Conservation (phyloP, 1,140 invertebrate genomes). For the Drosophila navojoa region DNA sequence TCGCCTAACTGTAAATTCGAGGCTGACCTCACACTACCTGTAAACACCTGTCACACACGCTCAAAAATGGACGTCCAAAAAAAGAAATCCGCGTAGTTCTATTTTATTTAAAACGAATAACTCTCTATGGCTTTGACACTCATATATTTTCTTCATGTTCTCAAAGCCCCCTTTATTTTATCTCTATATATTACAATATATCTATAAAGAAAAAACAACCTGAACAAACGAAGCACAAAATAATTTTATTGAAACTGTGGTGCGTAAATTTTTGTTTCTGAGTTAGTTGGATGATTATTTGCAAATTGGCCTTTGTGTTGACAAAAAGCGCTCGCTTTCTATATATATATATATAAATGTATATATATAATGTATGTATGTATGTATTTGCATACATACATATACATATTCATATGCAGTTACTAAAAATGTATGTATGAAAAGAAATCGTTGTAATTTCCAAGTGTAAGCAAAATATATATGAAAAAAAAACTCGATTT, state of each 20-base stretch:
- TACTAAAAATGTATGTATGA: constrained; percentile 4
- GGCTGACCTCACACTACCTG: constrained; percentile 26
- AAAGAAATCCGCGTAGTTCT: not conserved
- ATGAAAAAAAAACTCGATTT: constrained; percentile 18
- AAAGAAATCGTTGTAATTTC: constrained; percentile 53
- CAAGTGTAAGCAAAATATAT: constrained; percentile 56
- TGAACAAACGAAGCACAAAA: constrained; percentile 13
- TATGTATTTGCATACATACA: constrained; percentile 5
- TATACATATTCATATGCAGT: constrained; percentile 22
- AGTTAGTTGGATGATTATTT: constrained; percentile 84
- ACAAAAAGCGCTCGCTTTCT: constrained; percentile 83
- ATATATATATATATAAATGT: constrained; percentile 35
- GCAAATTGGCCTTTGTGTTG: constrained; percentile 84
- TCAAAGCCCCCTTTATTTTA: constrained; percentile 4
- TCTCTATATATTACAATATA: constrained; percentile 6
- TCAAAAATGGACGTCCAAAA: not conserved
- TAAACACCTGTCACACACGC: constrained; percentile 30
- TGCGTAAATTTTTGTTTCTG: constrained; percentile 78
- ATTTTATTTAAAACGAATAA: not conserved
- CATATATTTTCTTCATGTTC: constrained; percentile 8
- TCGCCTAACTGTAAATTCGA: constrained; percentile 12
- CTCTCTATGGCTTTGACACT: not conserved
- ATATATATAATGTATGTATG: constrained; percentile 28
- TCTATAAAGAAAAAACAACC: not conserved
- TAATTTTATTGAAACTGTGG: constrained; percentile 41